Evolutionary conservation across 2,113 vertebrate genomes (phyloP).

Genomic region (Bambusicola thoracicus): DNA sequence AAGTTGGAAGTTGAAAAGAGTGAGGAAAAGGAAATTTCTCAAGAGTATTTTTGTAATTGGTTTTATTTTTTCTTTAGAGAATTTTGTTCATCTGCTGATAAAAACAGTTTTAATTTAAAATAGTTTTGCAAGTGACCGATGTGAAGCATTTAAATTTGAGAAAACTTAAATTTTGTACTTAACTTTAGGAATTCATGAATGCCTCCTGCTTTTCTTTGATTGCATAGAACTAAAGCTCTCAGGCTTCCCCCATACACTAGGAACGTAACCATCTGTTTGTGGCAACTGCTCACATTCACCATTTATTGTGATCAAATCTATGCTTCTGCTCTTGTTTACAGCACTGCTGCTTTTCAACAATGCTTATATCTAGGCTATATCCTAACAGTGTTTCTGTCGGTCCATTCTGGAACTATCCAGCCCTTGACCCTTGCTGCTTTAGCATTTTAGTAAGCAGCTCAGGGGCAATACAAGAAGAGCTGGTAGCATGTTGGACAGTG

Average conservation of each 20-base stretch:
- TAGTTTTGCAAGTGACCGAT: background rate
- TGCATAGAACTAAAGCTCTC: background rate
- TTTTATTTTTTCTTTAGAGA: background rate
- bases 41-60: background rate
- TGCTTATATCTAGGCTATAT: background rate
- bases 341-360: background rate
- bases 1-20: background rate
- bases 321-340: background rate
- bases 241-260: background rate
- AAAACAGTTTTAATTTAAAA: background rate
- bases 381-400: background rate
- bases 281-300: rapidly evolving
- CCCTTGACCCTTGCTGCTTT: background rate
- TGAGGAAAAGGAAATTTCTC: background rate
- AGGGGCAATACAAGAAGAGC: background rate
- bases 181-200: background rate
- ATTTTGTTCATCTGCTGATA: background rate
- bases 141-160: background rate
- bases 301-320: background rate
- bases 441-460: background rate
- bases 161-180: background rate
- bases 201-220: background rate
- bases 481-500: rapidly evolving
- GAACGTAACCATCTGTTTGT: background rate
- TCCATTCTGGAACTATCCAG: background rate